These are phyloP conservation scores for Lasius fuliginosus DNA, from an alignment of 2,888 invertebrate genomes.

Conservation along the genomic window DNA sequence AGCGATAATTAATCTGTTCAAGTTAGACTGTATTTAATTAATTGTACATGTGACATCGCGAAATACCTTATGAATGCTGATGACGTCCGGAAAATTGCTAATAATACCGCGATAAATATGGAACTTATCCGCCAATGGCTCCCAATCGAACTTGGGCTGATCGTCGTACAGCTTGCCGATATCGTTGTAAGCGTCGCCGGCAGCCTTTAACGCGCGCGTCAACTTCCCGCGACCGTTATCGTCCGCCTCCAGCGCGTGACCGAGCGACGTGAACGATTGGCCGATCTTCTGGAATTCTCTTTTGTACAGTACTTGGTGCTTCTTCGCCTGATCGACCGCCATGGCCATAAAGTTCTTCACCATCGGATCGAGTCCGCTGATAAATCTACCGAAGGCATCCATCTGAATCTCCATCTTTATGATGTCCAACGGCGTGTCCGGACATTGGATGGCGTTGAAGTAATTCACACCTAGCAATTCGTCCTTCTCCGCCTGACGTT, in stretches of 20 bases:
- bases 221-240: constrained; percentile 89
- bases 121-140: constrained; percentile 95
- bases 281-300: constrained; percentile 97
- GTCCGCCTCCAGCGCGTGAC: constrained; percentile 94
- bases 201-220: constrained; percentile 93
- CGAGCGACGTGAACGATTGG: constrained; percentile 94
- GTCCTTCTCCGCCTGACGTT: constrained; percentile 97
- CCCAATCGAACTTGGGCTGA: constrained; percentile 96
- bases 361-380: constrained; percentile 94
- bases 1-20: not conserved
- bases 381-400: constrained; percentile 93
- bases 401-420: constrained; percentile 92
- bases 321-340: constrained; percentile 94
- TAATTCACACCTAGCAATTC: constrained; percentile 96
- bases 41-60: not conserved
- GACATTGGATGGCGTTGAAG: constrained; percentile 95
- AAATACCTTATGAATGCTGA: constrained; percentile 94
- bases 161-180: constrained; percentile 96
- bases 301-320: constrained; percentile 94
- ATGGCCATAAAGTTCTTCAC: constrained; percentile 94
- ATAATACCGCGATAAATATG: constrained; percentile 98
- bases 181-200: constrained; percentile 95
- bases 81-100: constrained; percentile 95
- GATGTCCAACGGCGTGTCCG: constrained; percentile 92
- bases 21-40: constrained; percentile 3